Conservation (phyloP, 2,113 vertebrate genomes). For the Ceuthmochares aereus region DNA sequence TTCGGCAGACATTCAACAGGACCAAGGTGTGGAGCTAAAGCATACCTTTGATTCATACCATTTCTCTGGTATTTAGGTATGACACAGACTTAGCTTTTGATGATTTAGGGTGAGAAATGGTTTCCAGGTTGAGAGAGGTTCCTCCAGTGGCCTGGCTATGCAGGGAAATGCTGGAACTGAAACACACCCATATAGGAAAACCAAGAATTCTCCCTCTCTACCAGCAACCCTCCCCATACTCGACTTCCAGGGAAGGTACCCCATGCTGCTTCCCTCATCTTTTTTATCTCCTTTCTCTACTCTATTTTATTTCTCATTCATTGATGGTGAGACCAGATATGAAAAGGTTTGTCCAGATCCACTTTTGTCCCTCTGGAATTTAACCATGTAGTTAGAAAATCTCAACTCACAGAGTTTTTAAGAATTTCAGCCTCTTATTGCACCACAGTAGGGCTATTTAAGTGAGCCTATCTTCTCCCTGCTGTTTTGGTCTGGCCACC, state of each 20-base stretch:
- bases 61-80: neutral
- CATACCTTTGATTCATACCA: neutral
- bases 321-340: neutral
- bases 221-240: neutral
- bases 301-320: neutral
- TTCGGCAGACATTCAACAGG: neutral
- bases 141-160: neutral
- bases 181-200: neutral
- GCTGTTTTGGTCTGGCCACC: neutral
- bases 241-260: neutral
- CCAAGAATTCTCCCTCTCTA: neutral
- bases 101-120: neutral
- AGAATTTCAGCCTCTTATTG: neutral
- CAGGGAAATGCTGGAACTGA: neutral
- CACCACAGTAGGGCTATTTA: neutral
- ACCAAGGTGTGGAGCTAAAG: neutral
- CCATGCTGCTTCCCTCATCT: fast-evolving
- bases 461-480: neutral
- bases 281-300: neutral
- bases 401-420: neutral
- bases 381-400: neutral
- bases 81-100: neutral
- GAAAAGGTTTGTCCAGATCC: neutral
- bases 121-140: neutral
- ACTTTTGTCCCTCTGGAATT: neutral